phyloP scores from a whole-genome alignment of 2,797 vertebrate species.

The Sebastes iracundus region DNA sequence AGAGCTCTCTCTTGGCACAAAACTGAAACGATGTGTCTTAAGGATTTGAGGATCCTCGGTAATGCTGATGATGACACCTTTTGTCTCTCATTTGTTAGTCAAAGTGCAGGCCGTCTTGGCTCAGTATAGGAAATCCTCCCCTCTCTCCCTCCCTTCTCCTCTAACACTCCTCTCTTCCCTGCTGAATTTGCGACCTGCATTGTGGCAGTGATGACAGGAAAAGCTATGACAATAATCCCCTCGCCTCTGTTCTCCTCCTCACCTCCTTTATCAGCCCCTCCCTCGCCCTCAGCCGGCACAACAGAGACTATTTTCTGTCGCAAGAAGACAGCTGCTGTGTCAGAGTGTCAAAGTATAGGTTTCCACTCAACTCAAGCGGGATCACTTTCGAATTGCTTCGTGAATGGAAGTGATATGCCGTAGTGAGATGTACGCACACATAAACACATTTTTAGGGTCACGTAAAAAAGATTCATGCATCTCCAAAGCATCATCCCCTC shows the following conservation, averaged over 20 bases:
- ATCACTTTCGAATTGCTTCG: constrained; percentile 35
- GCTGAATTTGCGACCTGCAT: constrained; percentile 45
- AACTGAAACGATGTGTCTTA: constrained; percentile 18
- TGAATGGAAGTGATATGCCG: constrained; percentile 18
- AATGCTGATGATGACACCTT: constrained; percentile 48
- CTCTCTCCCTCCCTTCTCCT: background rate
- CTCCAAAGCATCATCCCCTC: background rate
- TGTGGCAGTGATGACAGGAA: constrained; percentile 50
- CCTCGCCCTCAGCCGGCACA: constrained; percentile 12
- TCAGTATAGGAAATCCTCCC: constrained; percentile 23
- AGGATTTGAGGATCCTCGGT: constrained; percentile 11
- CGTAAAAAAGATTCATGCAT: background rate
- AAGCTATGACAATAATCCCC: constrained; percentile 58
- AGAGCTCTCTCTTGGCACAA: constrained; percentile 15
- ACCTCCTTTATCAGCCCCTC: constrained; percentile 52
- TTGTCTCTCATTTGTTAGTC: constrained; percentile 50
- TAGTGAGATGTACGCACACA: background rate
- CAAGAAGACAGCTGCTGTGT: constrained; percentile 49
- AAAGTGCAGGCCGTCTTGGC: constrained; percentile 22
- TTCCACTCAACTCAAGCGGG: constrained; percentile 48
- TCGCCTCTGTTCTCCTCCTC: constrained; percentile 41
- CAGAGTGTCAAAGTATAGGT: constrained; percentile 52
- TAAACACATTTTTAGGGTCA: background rate
- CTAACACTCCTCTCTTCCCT: constrained; percentile 4
- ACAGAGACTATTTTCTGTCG: constrained; percentile 60